Percentiles rank a stretch among this genome's conserved stretches.
These are phyloP conservation scores for Amphiprion clarkii DNA, from an alignment of 2,797 vertebrate species.

Conservation along the genomic window DNA sequence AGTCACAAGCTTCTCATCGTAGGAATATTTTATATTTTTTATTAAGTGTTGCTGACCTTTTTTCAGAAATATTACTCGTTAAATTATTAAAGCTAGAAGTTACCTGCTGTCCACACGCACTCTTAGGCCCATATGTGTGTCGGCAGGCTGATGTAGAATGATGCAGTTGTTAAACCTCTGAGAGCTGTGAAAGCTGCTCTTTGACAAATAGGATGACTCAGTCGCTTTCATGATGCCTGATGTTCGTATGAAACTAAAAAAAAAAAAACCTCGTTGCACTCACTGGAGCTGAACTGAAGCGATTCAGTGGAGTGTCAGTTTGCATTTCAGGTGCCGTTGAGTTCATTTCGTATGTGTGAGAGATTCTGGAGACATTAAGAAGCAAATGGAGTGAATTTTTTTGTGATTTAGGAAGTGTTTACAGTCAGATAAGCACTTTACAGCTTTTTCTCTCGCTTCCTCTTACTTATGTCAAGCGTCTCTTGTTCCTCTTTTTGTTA, in stretches of 20 bases:
- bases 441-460: conserved; percentile 22
- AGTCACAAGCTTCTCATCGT: not conserved
- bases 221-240: conserved; percentile 60
- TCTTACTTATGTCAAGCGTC: conserved; percentile 2
- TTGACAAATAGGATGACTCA: conserved; percentile 70
- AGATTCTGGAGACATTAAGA: not conserved
- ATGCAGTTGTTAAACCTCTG: conserved; percentile 66
- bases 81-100: no score
- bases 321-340: conserved; percentile 1
- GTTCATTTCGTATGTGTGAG: not conserved
- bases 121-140: conserved; percentile 33
- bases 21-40: not conserved
- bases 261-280: conserved; percentile 13
- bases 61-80: no score
- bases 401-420: not conserved
- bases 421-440: not conserved
- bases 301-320: conserved; percentile 23
- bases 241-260: conserved; percentile 45
- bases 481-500: conserved; percentile 29
- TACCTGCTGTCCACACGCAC: conserved; percentile 9
- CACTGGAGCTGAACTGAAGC: conserved; percentile 25
- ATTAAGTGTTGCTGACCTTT: not conserved
- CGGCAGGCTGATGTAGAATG: conserved; percentile 57
- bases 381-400: not conserved
- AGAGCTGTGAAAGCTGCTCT: conserved; percentile 75